Conservation (phyloP, 2,888 invertebrate genomes). For the Tachina fera region DNA sequence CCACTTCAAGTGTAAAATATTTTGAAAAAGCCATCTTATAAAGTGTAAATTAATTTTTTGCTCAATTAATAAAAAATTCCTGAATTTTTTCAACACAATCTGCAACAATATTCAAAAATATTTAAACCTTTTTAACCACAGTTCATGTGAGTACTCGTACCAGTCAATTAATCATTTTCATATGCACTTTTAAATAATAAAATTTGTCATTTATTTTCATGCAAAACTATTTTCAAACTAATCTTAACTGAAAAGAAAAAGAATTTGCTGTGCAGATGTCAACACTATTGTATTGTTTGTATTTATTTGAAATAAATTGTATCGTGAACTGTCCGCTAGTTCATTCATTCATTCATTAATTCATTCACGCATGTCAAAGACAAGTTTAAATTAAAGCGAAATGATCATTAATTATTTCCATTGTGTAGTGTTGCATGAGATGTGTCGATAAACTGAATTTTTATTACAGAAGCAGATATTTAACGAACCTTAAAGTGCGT, state of each 20-base stretch:
- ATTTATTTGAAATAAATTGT: background rate
- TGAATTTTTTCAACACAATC: background rate
- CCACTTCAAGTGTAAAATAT: background rate
- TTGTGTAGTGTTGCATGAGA: constrained; percentile 55
- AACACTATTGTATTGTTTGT: constrained; percentile 44
- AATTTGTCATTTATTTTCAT: constrained; percentile 3
- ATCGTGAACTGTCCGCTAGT: background rate
- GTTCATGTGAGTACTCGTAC: background rate
- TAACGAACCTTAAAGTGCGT: constrained; percentile 12
- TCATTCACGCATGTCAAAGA: constrained; percentile 20
- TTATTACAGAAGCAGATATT: constrained; percentile 3
- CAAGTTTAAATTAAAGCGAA: constrained; percentile 35
- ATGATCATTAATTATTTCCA: constrained; percentile 53
- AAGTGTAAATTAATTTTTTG: too few relatives aligned
- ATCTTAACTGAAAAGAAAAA: background rate
- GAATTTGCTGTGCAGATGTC: constrained; percentile 50
- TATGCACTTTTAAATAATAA: constrained; percentile 38
- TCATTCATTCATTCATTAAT: background rate
- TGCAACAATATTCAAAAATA: background rate
- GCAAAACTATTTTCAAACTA: background rate
- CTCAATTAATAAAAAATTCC: background rate
- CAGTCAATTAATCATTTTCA: constrained; percentile 31
- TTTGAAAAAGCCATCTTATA: background rate
- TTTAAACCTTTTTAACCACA: background rate
- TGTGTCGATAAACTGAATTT: constrained; percentile 38